A percentile compares a stretch with the other conserved stretches of the same genome.
Conservation (phyloP, 2,113 vertebrate species). For the Machaerirhynchus nigripectus region DNA sequence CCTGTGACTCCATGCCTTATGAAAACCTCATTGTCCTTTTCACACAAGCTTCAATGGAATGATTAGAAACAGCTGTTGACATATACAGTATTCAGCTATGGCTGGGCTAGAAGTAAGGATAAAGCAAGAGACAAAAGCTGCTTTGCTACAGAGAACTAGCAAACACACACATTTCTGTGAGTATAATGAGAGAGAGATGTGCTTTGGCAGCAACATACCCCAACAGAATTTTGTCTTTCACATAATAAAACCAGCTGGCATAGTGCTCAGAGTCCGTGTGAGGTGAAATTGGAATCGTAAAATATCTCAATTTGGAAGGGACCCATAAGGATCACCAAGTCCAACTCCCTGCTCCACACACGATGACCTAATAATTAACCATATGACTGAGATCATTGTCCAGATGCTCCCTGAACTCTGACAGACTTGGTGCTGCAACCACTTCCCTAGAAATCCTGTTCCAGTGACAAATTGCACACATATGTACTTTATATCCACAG, state of each 20-base stretch:
- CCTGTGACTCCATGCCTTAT: neutral
- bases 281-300: neutral
- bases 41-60: neutral
- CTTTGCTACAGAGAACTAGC: neutral
- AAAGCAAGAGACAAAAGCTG: neutral
- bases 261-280: neutral
- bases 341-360: neutral
- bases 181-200: neutral
- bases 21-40: neutral
- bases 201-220: slow-evolving; percentile 2
- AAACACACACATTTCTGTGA: neutral
- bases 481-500: neutral
- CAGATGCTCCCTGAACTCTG: neutral
- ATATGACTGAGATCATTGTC: neutral
- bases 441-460: neutral
- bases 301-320: neutral
- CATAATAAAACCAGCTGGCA: slow-evolving; percentile 10
- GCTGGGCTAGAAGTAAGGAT: neutral
- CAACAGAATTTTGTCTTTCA: neutral
- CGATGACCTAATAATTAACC: neutral
- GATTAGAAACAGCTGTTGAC: slow-evolving; percentile 12
- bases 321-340: neutral
- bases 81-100: neutral
- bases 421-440: neutral
- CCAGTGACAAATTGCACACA: neutral